phyloP scores from a whole-genome alignment of 2,797 vertebrate genomes.

The Hyperoplus immaculatus region DNA sequence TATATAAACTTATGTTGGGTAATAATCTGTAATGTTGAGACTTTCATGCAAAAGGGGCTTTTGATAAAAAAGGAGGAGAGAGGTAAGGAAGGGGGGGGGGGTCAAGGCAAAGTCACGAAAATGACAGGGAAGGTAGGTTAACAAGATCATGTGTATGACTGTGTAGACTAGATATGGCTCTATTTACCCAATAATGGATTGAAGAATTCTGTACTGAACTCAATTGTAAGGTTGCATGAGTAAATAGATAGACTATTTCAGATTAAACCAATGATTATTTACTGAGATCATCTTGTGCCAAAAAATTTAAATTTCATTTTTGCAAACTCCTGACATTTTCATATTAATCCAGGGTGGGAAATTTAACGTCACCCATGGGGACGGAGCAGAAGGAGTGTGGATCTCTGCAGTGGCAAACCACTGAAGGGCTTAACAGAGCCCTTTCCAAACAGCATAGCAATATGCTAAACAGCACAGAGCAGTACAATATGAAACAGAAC shows the following conservation, averaged over 20 bases:
- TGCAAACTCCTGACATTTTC: not conserved
- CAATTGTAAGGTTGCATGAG: not conserved
- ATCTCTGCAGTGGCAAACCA: slow-evolving; percentile 20
- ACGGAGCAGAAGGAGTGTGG: slow-evolving; percentile 46
- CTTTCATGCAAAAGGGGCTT: not conserved
- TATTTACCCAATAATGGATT: not conserved
- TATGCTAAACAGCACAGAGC: slow-evolving; percentile 37
- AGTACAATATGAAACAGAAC: slow-evolving; percentile 26
- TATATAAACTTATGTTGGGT: not conserved
- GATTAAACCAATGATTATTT: not conserved
- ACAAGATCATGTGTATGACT: slow-evolving; percentile 1
- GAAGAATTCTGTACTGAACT: not conserved
- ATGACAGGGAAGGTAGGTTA: slow-evolving; percentile 7
- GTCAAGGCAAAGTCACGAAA: slow-evolving; percentile 6
- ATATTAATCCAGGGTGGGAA: not conserved
- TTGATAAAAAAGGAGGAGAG: slow-evolving; percentile 2
- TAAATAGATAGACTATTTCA: not conserved
- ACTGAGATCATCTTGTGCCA: not conserved
- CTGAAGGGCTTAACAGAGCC: slow-evolving; percentile 1
- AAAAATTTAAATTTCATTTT: not conserved
- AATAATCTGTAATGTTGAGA: not conserved
- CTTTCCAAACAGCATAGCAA: slow-evolving; percentile 13
- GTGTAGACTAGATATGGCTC: not conserved
- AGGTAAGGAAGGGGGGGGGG: not conserved
- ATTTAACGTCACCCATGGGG: slow-evolving; percentile 27